Evolutionary conservation across 2,888 invertebrate genomes (phyloP).

Genomic region (Morpho deidamia): DNA sequence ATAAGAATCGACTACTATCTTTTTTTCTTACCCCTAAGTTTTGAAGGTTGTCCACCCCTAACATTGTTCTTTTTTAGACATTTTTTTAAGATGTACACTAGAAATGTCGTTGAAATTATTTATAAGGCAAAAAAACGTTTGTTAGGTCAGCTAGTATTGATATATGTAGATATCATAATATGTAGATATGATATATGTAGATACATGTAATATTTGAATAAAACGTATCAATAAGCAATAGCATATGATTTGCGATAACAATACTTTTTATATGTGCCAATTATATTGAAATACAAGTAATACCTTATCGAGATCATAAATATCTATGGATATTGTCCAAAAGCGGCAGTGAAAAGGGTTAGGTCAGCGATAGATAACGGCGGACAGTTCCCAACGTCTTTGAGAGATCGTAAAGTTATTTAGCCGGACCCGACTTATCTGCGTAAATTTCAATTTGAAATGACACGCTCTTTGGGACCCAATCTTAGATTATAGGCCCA

Average conservation of each 20-base stretch:
- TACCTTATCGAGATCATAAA: slow-evolving; percentile 3
- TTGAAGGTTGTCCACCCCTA: too few species aligned
- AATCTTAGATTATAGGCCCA: slow-evolving; percentile 10
- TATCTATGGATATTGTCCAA: slow-evolving; percentile 10
- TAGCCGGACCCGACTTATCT: slow-evolving; percentile 51
- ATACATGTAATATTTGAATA: too few species aligned
- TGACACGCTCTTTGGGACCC: slow-evolving; percentile 32
- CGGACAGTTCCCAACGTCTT: slow-evolving; percentile 62
- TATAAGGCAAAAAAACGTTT: too few species aligned
- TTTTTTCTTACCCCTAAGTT: too few species aligned
- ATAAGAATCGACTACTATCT: too few species aligned
- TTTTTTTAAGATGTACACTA: too few species aligned
- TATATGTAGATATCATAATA: too few species aligned
- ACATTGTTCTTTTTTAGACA: too few species aligned
- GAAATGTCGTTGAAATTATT: too few species aligned
- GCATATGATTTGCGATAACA: background rate
- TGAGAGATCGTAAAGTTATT: slow-evolving; percentile 62
- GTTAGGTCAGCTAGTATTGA: too few species aligned
- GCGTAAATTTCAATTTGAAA: slow-evolving; percentile 59
- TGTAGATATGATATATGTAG: too few species aligned
- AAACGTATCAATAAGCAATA: background rate
- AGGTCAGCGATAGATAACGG: slow-evolving; percentile 62
- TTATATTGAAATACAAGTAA: background rate
- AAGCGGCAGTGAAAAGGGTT: slow-evolving; percentile 67
- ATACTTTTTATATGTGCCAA: too few species aligned